These are phyloP conservation scores for Eupithecia vulgata DNA, from an alignment of 2,888 invertebrate species.

Conservation along the genomic window DNA sequence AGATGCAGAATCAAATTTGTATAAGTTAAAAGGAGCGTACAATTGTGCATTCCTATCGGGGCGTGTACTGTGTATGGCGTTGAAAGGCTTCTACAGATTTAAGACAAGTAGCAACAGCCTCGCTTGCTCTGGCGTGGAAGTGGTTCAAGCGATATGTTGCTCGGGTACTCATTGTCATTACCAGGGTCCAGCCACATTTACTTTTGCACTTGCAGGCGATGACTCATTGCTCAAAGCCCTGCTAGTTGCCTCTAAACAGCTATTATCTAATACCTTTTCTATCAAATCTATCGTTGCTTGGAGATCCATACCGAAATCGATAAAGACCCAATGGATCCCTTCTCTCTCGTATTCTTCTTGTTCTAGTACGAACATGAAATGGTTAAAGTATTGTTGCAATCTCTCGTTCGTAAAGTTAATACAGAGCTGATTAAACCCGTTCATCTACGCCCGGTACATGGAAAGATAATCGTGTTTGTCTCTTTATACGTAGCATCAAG, in stretches of 20 bases:
- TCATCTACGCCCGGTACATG: constrained; percentile 86
- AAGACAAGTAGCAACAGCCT: constrained; percentile 50
- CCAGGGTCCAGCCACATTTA: constrained; percentile 60
- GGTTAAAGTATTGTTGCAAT: constrained; percentile 98
- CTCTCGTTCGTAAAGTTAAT: constrained; percentile 98
- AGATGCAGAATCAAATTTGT: neutral
- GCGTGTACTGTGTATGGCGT: constrained; percentile 44
- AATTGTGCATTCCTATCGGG: constrained; percentile 43
- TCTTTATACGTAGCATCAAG: constrained; percentile 47
- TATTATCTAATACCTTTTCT: constrained; percentile 89
- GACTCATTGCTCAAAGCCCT: constrained; percentile 69
- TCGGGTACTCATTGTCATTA: constrained; percentile 51
- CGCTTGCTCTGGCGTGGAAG: constrained; percentile 51
- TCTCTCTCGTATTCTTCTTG: constrained; percentile 97
- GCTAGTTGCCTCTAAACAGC: constrained; percentile 67
- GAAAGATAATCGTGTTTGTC: constrained; percentile 59
- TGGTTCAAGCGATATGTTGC: constrained; percentile 56
- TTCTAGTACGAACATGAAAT: constrained; percentile 97
- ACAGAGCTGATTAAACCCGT: constrained; percentile 97
- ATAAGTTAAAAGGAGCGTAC: constrained; percentile 18
- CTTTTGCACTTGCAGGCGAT: constrained; percentile 63
- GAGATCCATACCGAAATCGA: constrained; percentile 98
- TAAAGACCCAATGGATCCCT: constrained; percentile 95
- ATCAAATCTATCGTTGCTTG: constrained; percentile 95
- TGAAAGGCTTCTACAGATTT: constrained; percentile 47